Evolutionary conservation across 2,888 invertebrate species (phyloP), one percentile per base, ranked within the genome.

Genomic region (Sesia bembeciformis): DNA sequence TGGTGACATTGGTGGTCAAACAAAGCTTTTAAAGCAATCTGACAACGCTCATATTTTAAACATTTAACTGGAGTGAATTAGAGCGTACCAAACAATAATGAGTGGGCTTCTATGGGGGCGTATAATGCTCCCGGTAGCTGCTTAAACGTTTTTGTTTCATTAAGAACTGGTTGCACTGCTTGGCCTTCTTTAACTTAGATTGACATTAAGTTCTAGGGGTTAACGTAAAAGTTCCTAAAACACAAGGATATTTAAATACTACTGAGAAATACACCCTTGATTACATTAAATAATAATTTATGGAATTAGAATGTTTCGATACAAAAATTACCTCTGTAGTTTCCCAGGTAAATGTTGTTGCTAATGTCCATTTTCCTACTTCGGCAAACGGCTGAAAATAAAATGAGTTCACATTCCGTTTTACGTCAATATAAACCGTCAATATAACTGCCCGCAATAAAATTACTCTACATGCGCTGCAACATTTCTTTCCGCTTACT

Each of bases 41-140:
- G 76, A 76, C 76, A 75, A 71, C 59, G 56, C 62, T 70, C 71
- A 74, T 81, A 79, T 78, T 73, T 81, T 74, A 79, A 63, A 67
- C 70, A 63, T 75, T 81, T 74, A 78, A 83, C 71, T 67, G 61
- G 57, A 62, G 62, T 65, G 61, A 68, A 71, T 71, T 69, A 58
- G 66, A 63, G 39, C 53, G 60, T 62, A 61, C 58, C 59, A 59
- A 66, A 73, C 68, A 72, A 70, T 75, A 71, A 66, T 69, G 74
- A 72, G 75, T 78, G 74, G 76, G 75, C 63, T 75, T 74, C 73
- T 74, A 77, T 70, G 74, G 65, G 68, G 76, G 75, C 74, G 76
- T 72, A 60, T 66, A 67, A 68, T 60, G 66, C 67, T 69, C 60
- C 65, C 70, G 70, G 51, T 40, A 40, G 71, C 64, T 66, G 68